Percentiles rank a stretch among this genome's conserved stretches.
These are phyloP conservation scores for Phacellophora camtschatica DNA, from an alignment of 30 jellyfish, hydroid and myxozoan genomes.

Conservation along the genomic window DNA sequence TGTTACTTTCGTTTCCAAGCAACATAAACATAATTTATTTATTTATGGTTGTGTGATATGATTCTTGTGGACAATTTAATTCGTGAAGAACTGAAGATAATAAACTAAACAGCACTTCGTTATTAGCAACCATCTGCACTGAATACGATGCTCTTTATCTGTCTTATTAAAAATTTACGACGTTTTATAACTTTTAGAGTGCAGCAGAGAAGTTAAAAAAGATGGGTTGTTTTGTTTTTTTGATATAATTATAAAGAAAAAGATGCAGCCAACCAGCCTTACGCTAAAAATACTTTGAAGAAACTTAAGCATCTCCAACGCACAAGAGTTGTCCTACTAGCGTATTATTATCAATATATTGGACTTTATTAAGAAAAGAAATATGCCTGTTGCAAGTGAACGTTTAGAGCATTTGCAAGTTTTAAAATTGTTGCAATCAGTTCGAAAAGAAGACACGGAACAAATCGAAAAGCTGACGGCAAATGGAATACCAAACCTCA, in stretches of 20 bases:
- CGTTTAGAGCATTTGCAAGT: slow-evolving; percentile 81
- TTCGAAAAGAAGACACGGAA: slow-evolving; percentile 63
- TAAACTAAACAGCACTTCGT: too few relatives aligned
- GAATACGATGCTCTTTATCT: slow-evolving; percentile 65
- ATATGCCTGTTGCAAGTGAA: slow-evolving; percentile 84
- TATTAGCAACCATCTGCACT: background rate
- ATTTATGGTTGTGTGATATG: slow-evolving; percentile 1
- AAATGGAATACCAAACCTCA: slow-evolving; percentile 86
- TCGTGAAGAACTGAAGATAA: background rate
- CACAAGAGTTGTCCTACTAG: too few relatives aligned
- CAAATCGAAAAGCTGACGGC: slow-evolving; percentile 59
- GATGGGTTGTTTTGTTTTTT: too few relatives aligned
- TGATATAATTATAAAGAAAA: too few relatives aligned
- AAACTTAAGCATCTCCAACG: too few relatives aligned
- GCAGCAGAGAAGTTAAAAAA: too few relatives aligned
- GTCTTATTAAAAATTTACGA: slow-evolving; percentile 43
- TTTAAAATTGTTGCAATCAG: slow-evolving; percentile 84
- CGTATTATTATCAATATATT: too few relatives aligned
- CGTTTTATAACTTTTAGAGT: too few relatives aligned
- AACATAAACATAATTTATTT: background rate
- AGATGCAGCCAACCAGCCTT: too few relatives aligned
- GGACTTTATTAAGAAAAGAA: too few relatives aligned
- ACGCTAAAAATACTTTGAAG: too few relatives aligned
- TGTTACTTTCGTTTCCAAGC: slow-evolving; percentile 5
- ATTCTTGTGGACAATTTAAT: too few relatives aligned